A percentile compares a stretch with the other conserved stretches of the same genome.
Conservation (phyloP, 1,140 invertebrate genomes). For the Trachymyrmex cornetzi region DNA sequence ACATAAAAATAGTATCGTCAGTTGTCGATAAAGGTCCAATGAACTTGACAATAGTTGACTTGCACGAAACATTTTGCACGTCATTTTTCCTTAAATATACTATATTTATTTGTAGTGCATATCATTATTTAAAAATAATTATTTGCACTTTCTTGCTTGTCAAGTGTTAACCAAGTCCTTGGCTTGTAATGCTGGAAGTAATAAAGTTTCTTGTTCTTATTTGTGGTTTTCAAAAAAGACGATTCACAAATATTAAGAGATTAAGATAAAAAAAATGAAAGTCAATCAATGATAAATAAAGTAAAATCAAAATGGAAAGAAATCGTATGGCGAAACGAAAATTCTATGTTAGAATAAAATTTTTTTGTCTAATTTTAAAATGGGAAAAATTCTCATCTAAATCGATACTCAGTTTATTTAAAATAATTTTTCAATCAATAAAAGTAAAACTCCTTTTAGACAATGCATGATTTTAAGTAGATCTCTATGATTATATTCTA, state of each 20-base stretch:
- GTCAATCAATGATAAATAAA: too few relatives aligned
- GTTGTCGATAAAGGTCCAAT: slow-evolving; percentile 58
- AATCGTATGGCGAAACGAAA: too few relatives aligned
- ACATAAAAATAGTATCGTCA: slow-evolving; percentile 68
- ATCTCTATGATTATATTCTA: not conserved
- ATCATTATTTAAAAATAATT: not conserved
- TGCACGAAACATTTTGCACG: not conserved
- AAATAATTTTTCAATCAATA: not conserved
- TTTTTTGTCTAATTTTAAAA: not conserved
- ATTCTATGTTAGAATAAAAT: too few relatives aligned
- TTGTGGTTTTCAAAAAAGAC: not conserved
- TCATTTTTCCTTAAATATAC: slow-evolving; percentile 11
- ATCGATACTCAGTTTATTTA: not conserved
- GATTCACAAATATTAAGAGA: too few relatives aligned
- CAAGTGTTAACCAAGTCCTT: too few relatives aligned
- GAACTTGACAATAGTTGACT: slow-evolving; percentile 61
- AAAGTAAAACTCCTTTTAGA: not conserved
- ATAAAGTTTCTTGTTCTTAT: not conserved
- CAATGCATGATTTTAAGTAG: not conserved
- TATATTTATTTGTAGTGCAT: slow-evolving; percentile 1
- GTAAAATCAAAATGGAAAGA: too few relatives aligned
- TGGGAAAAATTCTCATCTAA: not conserved
- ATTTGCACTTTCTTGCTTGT: not conserved
- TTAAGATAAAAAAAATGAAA: too few relatives aligned
- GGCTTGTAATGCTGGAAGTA: too few relatives aligned